A percentile compares a stretch with the other conserved stretches of the same genome.
Conservation (phyloP, 2,888 invertebrate species). For the Callimorpha dominula region DNA sequence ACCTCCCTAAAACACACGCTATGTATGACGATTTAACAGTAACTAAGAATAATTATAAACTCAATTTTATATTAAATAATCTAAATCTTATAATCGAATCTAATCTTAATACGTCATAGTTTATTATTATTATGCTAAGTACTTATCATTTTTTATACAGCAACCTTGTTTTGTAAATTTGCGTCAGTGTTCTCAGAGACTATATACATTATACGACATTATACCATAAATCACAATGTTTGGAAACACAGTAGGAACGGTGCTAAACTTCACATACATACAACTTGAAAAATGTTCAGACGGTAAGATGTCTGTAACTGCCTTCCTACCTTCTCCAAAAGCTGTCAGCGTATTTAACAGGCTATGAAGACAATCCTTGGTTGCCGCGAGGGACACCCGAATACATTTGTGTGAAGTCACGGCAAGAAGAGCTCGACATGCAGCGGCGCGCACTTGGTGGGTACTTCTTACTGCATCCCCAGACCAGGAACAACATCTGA, state of each 20-base stretch:
- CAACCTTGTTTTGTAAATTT: background rate
- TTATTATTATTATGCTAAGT: background rate
- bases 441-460: slow-evolving; percentile 58
- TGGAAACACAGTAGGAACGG: background rate
- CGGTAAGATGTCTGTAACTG: background rate
- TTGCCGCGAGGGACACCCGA: slow-evolving; percentile 66
- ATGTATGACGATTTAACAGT: background rate
- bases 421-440: slow-evolving; percentile 66
- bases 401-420: slow-evolving; percentile 67
- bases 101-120: background rate
- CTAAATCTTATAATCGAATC: background rate
- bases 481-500: slow-evolving; percentile 71
- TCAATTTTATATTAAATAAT: background rate
- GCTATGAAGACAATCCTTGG: slow-evolving; percentile 75
- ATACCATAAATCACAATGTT: background rate
- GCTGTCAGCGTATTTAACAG: slow-evolving; percentile 65
- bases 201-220: background rate
- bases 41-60: background rate
- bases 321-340: slow-evolving; percentile 60
- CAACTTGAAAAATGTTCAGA: background rate
- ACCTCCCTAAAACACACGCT: background rate
- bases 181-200: background rate
- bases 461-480: slow-evolving; percentile 46
- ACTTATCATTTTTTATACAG: background rate
- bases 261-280: background rate